These are phyloP conservation scores for Oasisia sp. DNA, from an alignment of 2,888 invertebrate genomes.

Conservation along the genomic window DNA sequence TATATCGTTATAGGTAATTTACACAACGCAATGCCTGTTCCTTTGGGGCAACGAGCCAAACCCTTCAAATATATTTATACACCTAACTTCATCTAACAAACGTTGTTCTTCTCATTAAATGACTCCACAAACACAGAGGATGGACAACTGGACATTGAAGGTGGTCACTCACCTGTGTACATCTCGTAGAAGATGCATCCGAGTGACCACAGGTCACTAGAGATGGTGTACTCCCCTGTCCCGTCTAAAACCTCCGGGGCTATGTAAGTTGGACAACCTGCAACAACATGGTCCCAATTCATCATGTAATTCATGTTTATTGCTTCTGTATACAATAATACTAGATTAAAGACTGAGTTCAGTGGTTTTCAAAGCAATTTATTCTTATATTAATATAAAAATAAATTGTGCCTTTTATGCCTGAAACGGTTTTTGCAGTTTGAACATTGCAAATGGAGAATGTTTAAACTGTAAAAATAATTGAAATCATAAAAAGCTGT, in stretches of 20 bases:
- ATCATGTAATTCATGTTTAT: no score
- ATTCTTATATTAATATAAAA: no score
- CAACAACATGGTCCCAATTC: conserved; percentile 19
- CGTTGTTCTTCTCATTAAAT: neutral
- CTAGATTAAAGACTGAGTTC: no score
- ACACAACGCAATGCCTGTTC: no score
- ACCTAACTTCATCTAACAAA: neutral
- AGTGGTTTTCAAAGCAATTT: no score
- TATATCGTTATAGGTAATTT: no score
- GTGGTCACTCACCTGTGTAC: conserved; percentile 58
- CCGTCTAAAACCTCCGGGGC: conserved; percentile 64
- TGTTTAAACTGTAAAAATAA: no score
- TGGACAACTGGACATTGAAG: neutral
- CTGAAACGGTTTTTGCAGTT: no score
- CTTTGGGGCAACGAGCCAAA: no score
- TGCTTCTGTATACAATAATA: neutral
- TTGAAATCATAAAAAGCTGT: no score
- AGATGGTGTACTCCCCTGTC: conserved; percentile 47
- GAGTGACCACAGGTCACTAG: conserved; percentile 64
- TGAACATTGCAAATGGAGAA: no score
- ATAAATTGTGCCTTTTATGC: no score
- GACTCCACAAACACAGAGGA: neutral
- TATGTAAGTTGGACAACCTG: conserved; percentile 58
- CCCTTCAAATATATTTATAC: neutral
- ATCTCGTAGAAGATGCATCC: conserved; percentile 65